These are phyloP conservation scores for Tachysurus fulvidraco DNA, from an alignment of 2,113 vertebrate species.

Conservation along the genomic window DNA sequence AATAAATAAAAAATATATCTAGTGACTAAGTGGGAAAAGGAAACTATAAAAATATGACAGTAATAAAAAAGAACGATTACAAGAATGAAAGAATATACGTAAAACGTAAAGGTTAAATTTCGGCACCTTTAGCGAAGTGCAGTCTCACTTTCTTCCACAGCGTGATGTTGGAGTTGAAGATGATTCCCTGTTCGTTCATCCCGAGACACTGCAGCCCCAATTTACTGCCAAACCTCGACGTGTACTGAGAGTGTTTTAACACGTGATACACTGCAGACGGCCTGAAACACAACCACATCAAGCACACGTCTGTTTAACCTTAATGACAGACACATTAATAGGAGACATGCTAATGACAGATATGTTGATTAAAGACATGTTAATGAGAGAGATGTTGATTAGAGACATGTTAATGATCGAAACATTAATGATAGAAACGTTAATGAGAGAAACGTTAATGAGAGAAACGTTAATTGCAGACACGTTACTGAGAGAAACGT, in stretches of 20 bases:
- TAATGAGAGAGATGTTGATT: too few relatives aligned
- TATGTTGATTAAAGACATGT: too few relatives aligned
- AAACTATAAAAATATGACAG: too few relatives aligned
- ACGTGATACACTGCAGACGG: conserved; percentile 85
- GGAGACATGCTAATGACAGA: too few relatives aligned
- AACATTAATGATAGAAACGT: too few relatives aligned
- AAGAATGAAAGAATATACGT: background rate
- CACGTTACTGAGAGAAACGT: too few relatives aligned
- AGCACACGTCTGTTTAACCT: background rate
- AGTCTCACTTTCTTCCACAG: conserved; percentile 84
- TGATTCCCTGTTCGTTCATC: conserved; percentile 92
- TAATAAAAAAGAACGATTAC: too few relatives aligned
- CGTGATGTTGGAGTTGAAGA: conserved; percentile 87
- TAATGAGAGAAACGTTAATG: too few relatives aligned
- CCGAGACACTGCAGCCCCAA: conserved; percentile 84
- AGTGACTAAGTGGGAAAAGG: too few relatives aligned
- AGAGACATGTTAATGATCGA: too few relatives aligned
- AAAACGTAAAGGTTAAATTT: background rate
- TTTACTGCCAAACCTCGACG: conserved; percentile 87
- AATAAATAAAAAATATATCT: background rate
- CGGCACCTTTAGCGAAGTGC: conserved; percentile 89
- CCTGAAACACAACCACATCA: conserved; percentile 64
- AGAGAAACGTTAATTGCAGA: too few relatives aligned
- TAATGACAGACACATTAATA: too few relatives aligned
- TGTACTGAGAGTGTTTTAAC: conserved; percentile 82